These are phyloP conservation scores for Camelus dromedarius DNA, from an alignment of 2,113 vertebrate genomes.

Conservation along the genomic window DNA sequence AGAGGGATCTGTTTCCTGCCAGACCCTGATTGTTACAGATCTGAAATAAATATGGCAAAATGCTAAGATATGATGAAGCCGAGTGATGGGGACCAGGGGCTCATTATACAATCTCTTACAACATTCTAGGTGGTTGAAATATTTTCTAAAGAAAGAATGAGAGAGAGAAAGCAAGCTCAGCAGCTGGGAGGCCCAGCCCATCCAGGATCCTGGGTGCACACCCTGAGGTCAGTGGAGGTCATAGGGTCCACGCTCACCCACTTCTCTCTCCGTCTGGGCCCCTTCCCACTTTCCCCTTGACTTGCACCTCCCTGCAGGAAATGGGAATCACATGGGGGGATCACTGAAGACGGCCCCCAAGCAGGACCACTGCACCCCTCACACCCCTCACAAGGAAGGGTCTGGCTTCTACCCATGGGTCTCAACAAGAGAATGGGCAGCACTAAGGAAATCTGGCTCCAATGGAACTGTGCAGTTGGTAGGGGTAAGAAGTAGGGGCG, in stretches of 20 bases:
- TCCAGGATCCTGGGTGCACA: background rate
- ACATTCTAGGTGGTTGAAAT: background rate
- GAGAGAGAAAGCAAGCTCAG: background rate
- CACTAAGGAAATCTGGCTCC: background rate
- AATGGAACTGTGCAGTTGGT: fast-evolving
- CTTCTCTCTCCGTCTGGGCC: background rate
- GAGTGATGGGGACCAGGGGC: background rate
- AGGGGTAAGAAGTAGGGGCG: fast-evolving
- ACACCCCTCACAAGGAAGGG: background rate
- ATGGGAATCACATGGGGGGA: background rate
- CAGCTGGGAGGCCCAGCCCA: background rate
- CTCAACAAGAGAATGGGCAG: background rate
- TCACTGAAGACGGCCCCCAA: background rate
- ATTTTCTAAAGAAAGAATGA: background rate
- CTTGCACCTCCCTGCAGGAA: background rate
- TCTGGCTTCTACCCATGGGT: background rate
- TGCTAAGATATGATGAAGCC: background rate
- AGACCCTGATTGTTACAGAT: background rate
- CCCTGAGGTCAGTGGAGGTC: background rate
- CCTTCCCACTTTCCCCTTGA: background rate
- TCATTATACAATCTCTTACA: background rate
- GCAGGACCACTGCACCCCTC: background rate
- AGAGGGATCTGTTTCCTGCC: background rate
- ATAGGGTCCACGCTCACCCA: background rate
- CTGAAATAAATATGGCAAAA: background rate